Evolutionary conservation across 1,140 invertebrate genomes (phyloP), one percentile per base, ranked within the genome.

Genomic region (Tetragnatha versicolor): DNA sequence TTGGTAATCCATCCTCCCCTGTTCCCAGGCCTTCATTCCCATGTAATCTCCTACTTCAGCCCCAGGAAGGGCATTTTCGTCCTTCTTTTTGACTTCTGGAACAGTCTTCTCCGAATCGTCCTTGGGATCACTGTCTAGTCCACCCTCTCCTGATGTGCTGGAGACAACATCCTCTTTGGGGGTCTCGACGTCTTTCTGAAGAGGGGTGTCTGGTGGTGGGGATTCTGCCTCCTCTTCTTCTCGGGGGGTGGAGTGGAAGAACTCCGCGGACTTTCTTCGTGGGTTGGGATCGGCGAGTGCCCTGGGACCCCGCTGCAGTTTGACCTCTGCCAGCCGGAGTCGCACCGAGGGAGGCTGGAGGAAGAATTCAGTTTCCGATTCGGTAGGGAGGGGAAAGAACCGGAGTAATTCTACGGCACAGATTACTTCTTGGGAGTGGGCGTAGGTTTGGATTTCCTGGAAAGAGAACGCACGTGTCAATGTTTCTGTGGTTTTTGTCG

Each of bases 1-100:
- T 70, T 84, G 70, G 81, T 89, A 89, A 81, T 89, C 88, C 31
- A 87, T 87, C 68, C 84, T 80, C 3, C 87, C 87, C n/a, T 83
- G 82, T 80, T 89, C 88, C 88, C 88, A 89, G 3, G 83, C 84
- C 29, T 55, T 83, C 83, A 68, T 85, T 72, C 75, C 85, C 82
- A 49, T 84, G 20, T 73, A 80, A 53, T 80, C 39, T 2, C 72
- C 79, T 0, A 77, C 47, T 42, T 73, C 77, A 9, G 68, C 35
- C 5, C 69, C 77, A 2, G 53, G 70, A 68, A 55, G 63, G 1
- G 31, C 7, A 47, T 35, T 69, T 25, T 78, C 14, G 22, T 12
- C 63, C 6, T n/a, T 10, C 29, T 29, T 25, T 42, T 35, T 39
- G 4, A 17, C 33, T 47, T 49, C 25, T 20, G n/a, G 10, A 14